phyloP scores from a whole-genome alignment of 2,113 vertebrate species.

The Macaca nemestrina region DNA sequence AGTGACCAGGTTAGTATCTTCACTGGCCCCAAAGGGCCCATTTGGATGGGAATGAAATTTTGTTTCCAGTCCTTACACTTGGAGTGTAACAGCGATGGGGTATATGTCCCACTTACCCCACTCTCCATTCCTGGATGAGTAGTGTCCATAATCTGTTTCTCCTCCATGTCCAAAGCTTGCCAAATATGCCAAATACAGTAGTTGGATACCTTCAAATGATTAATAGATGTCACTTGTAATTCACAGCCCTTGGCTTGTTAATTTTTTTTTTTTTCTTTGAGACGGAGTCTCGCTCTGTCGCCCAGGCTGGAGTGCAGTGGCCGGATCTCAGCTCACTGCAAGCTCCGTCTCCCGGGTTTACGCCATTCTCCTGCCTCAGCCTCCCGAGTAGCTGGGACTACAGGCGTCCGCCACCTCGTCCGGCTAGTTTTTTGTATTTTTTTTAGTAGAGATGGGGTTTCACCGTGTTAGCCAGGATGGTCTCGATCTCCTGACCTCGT shows the following conservation, averaged over 20 bases:
- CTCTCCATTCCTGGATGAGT: background rate
- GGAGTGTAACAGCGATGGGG: background rate
- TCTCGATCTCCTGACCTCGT: no score
- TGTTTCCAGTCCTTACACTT: background rate
- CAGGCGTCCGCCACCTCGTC: no score
- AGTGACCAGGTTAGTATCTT: background rate
- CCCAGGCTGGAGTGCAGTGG: no score
- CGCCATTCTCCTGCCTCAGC: no score
- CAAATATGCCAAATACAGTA: background rate
- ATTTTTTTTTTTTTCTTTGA: background rate
- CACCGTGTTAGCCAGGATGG: no score
- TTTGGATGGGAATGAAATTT: background rate
- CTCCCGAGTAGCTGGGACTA: no score
- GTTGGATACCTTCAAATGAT: background rate
- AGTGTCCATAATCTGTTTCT: background rate
- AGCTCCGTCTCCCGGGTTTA: no score
- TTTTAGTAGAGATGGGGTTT: no score
- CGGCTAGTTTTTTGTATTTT: no score
- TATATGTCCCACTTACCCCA: no score
- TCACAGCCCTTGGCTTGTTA: background rate
- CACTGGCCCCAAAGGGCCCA: background rate
- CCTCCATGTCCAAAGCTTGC: background rate
- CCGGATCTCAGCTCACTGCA: no score
- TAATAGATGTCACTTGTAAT: background rate
- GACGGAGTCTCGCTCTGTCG: no score